Evolutionary conservation across 1,140 invertebrate species (phyloP), one percentile per base, ranked within the genome.

Genomic region (Drosophila orosa): DNA sequence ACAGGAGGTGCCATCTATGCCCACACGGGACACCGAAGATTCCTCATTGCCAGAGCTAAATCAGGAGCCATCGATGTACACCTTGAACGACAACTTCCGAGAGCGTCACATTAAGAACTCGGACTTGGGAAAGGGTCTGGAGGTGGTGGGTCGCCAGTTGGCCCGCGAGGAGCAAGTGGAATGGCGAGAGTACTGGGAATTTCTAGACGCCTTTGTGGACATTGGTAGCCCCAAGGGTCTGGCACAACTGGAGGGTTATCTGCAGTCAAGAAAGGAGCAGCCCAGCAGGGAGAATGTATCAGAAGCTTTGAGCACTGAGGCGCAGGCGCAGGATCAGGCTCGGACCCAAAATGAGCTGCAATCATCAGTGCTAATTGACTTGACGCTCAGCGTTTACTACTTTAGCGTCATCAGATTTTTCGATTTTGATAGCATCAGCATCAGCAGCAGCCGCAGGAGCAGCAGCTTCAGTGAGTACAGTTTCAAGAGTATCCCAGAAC

Each of bases 161-260:
- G 97, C 97, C 3, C 94, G 95, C 71, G 93, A 96, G 86, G 94
- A 95, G 90, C 94, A 95, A 22, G 93, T 98, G 1, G 93, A 93
- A 19, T 98, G 97, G 97, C 95, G 95, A 71, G 98, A 98, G 90
- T 97, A 97, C 91, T 98, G 97, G 97, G 94, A 95, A 3, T 98
- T 98, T 91, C 92, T 98, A 8, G 95, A 96, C 78, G 94, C 93
- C 6, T 98, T 96, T 91, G 94, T 95, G 9, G 95, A 98, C 92
- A 93, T 98, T 4, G 90, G 94, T 1, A 94, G 94, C 1, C 78
- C 92, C 0, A 95, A 96, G 59, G 97, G 97, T 3, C 92, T 98
- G 3, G 73, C 91, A 0, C 92, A 95, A 42, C 91, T 98, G 1
- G 97, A 98, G 92, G 93, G 94, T n/a, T 96, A 96, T 93, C 92